phyloP scores from a whole-genome alignment of 2,113 vertebrate genomes.

The Anthoscopus minutus region DNA sequence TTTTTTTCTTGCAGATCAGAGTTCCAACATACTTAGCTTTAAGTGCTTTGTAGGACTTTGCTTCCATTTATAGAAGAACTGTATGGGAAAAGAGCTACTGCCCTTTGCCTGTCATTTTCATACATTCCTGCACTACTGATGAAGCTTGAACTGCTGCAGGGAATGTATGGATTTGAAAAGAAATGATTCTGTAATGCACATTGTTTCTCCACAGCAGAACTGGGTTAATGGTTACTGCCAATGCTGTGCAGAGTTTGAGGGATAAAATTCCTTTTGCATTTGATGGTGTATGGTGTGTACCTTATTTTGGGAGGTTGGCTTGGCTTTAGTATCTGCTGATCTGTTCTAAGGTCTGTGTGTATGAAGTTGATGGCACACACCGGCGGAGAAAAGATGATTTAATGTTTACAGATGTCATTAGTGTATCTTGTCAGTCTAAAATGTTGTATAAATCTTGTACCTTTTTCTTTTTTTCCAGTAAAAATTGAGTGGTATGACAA shows the following conservation, averaged over 20 bases:
- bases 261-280: constrained; percentile 59
- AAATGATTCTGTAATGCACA: constrained; percentile 48
- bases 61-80: constrained; percentile 75
- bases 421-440: not conserved
- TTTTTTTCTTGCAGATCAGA: constrained; percentile 22
- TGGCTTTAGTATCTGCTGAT: not conserved
- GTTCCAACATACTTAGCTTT: constrained; percentile 20
- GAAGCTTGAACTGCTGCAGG: constrained; percentile 69
- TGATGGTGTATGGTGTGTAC: not conserved
- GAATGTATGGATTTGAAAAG: constrained; percentile 66
- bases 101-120: constrained; percentile 77
- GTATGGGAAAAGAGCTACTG: constrained; percentile 67
- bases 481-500: not conserved
- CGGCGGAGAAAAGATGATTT: constrained; percentile 13
- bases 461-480: not conserved
- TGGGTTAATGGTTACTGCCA: constrained; percentile 37
- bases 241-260: constrained; percentile 32
- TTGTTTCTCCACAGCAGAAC: constrained; percentile 53
- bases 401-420: not conserved
- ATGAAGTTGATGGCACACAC: not conserved
- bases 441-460: not conserved
- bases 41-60: constrained; percentile 53
- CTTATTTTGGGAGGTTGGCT: not conserved
- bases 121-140: constrained; percentile 70
- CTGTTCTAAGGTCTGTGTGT: not conserved